Evolutionary conservation across 2,113 vertebrate species (phyloP).

Genomic region (Chloebia gouldiae): DNA sequence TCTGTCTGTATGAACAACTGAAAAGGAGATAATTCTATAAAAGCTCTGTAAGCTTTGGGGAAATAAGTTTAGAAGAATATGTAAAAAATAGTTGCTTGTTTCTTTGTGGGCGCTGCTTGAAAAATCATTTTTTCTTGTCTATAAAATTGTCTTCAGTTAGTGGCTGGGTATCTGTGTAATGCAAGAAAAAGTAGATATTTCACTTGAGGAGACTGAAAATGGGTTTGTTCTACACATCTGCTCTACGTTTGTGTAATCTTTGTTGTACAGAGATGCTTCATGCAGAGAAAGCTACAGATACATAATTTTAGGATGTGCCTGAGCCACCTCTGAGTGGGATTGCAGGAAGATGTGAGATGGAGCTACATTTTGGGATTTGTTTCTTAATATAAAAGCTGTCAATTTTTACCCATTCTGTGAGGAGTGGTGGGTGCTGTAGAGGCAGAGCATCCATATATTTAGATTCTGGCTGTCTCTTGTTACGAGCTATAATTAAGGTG

Average conservation of each 20-base stretch:
- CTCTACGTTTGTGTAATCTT: not conserved
- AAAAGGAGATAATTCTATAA: not conserved
- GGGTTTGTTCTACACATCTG: not conserved
- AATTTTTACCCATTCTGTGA: not conserved
- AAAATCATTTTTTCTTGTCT: not conserved
- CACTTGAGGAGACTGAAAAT: not conserved
- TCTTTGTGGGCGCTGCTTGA: not conserved
- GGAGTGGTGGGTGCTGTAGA: not conserved
- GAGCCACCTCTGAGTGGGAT: not conserved
- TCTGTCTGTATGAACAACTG: not conserved
- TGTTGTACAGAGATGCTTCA: not conserved
- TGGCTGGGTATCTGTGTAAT: not conserved
- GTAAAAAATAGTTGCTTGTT: not conserved
- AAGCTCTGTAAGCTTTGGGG: not conserved
- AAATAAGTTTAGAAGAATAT: not conserved
- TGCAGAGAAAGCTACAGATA: not conserved
- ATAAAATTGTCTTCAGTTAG: not conserved
- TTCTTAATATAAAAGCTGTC: slow-evolving; percentile 36
- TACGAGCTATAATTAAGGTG: not conserved
- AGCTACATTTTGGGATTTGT: not conserved
- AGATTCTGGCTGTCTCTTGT: not conserved
- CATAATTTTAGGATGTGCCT: not conserved
- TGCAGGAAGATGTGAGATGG: not conserved
- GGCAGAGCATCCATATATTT: slow-evolving; percentile 24
- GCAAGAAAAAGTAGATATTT: not conserved